Conservation (phyloP, 1,140 invertebrate species). For the Euschistus heros region DNA sequence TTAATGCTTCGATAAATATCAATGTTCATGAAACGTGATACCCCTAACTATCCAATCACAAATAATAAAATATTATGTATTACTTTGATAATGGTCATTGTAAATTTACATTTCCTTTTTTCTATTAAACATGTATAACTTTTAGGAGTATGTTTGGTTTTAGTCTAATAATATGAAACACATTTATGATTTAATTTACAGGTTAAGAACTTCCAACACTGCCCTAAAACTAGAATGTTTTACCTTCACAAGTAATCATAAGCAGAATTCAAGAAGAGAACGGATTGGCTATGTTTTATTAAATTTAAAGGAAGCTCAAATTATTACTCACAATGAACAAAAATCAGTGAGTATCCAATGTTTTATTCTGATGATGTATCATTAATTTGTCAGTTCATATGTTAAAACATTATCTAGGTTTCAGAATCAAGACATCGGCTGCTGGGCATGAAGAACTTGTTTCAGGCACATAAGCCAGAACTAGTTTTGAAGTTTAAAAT, state of each 20-base stretch:
- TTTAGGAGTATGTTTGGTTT: no score
- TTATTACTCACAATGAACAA: conserved; percentile 8
- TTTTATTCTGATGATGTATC: neutral
- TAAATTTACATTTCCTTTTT: no score
- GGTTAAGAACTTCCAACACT: conserved; percentile 28
- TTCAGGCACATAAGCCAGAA: conserved; percentile 23
- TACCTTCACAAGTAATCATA: conserved; percentile 5
- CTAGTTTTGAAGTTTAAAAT: conserved; percentile 21
- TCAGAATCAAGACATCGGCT: conserved; percentile 18
- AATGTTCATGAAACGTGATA: no score
- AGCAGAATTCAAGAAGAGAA: conserved; percentile 20
- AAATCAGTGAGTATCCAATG: neutral
- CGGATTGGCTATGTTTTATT: conserved; percentile 28
- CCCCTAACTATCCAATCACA: no score
- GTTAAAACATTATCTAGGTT: conserved; percentile 1
- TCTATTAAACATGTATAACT: no score
- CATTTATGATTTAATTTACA: conserved; percentile 15
- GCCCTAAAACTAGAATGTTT: conserved; percentile 29
- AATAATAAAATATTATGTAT: no score
- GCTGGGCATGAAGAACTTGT: conserved; percentile 15
- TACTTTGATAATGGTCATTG: no score
- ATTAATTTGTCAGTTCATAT: neutral
- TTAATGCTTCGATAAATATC: no score
- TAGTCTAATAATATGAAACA: neutral
- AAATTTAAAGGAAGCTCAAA: conserved; percentile 28